Conservation (phyloP, 2,113 vertebrate genomes). For the Dolichallabes microphthalmus region DNA sequence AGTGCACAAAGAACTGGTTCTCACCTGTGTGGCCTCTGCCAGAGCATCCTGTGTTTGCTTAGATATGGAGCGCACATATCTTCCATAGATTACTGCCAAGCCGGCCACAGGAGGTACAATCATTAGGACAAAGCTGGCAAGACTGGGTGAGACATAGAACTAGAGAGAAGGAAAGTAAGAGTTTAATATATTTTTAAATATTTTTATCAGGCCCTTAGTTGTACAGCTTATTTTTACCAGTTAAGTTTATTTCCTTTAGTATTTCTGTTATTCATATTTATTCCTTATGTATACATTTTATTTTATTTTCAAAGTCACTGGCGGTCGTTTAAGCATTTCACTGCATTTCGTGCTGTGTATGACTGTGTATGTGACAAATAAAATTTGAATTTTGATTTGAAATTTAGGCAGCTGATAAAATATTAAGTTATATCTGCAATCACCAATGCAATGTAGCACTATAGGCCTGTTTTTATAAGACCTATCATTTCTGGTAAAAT, state of each 20-base stretch:
- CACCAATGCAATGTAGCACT: not conserved
- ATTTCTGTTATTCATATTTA: too few species aligned
- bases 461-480: not conserved
- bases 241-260: too few species aligned
- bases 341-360: too few species aligned
- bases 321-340: too few species aligned
- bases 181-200: too few species aligned
- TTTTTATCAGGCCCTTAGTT: too few species aligned
- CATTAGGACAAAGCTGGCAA: slow-evolving; percentile 87
- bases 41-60: slow-evolving; percentile 90
- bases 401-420: not conserved
- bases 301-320: too few species aligned
- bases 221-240: too few species aligned
- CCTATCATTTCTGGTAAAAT: not conserved
- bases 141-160: slow-evolving; percentile 90
- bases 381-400: too few species aligned
- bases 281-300: too few species aligned
- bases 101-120: slow-evolving; percentile 85
- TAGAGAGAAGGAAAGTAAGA: slow-evolving; percentile 58
- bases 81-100: slow-evolving; percentile 85
- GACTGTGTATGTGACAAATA: too few species aligned
- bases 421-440: not conserved
- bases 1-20: not conserved
- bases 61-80: slow-evolving; percentile 86
- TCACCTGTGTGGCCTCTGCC: slow-evolving; percentile 90